These are phyloP conservation scores for Myiotriccus ornatus DNA, from an alignment of 2,797 vertebrate species.

Conservation along the genomic window DNA sequence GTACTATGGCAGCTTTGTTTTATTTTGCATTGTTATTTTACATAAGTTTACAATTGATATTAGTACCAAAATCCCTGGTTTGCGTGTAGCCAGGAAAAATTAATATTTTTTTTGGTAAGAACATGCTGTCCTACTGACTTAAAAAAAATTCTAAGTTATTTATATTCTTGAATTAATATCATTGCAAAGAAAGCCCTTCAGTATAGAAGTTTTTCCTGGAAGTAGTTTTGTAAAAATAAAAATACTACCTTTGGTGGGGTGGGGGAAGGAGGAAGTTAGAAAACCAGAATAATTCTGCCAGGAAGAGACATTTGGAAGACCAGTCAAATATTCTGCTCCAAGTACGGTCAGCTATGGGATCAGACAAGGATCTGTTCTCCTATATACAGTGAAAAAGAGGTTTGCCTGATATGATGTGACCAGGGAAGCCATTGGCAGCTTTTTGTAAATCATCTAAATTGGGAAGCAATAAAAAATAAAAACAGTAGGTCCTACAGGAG, in stretches of 20 bases:
- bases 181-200: background rate
- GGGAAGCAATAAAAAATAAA: background rate
- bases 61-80: background rate
- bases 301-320: background rate
- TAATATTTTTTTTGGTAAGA: background rate
- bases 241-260: background rate
- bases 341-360: background rate
- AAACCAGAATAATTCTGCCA: background rate
- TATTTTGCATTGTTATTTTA: background rate
- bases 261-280: background rate
- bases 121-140: background rate
- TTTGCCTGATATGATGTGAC: background rate
- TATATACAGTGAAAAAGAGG: background rate
- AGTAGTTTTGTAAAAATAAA: background rate
- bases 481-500: background rate
- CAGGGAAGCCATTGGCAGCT: fast-evolving
- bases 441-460: background rate
- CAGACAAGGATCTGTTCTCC: background rate
- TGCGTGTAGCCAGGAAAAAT: background rate
- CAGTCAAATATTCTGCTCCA: background rate
- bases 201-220: background rate
- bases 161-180: background rate
- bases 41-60: background rate
- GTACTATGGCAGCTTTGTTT: background rate
- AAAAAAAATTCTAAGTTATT: background rate